These are phyloP conservation scores for Monoplex corrugatus DNA, from an alignment of 2,888 invertebrate genomes.

Conservation along the genomic window DNA sequence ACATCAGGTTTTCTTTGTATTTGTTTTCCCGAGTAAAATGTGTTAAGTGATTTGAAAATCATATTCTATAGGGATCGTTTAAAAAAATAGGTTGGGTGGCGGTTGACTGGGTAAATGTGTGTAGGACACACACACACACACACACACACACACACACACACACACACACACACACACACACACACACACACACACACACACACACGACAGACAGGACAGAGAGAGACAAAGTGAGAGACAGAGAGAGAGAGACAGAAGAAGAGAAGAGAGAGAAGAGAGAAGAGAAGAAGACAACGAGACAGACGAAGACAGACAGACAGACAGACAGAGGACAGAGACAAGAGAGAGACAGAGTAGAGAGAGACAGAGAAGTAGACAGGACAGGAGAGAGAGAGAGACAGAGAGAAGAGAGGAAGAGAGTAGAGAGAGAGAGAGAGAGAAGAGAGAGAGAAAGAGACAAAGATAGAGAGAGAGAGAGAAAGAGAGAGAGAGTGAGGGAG, in stretches of 20 bases:
- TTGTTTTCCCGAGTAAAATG: too few relatives aligned
- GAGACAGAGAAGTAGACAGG: constrained; percentile 33
- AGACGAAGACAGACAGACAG: not conserved
- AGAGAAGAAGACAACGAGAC: not conserved
- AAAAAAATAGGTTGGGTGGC: too few relatives aligned
- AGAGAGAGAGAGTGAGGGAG: not conserved
- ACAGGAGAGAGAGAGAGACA: not conserved
- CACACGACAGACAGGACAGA: not conserved
- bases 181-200: too few relatives aligned
- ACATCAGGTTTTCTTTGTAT: too few relatives aligned
- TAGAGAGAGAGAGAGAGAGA: constrained; percentile 4
- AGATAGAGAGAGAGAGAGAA: not conserved
- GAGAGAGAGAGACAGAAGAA: not conserved
- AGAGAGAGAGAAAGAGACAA: constrained; percentile 4
- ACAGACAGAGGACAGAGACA: too few relatives aligned
- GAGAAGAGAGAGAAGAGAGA: not conserved
- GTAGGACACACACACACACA: too few relatives aligned
- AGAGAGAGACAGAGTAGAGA: constrained; percentile 1
- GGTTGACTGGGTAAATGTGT: too few relatives aligned
- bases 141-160: too few relatives aligned
- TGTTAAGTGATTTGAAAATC: too few relatives aligned
- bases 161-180: too few relatives aligned
- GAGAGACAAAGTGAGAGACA: not conserved
- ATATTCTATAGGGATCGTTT: too few relatives aligned
- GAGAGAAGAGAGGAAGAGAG: not conserved